A percentile compares a stretch with the other conserved stretches of the same genome.
Evolutionary conservation across 2,113 vertebrate genomes (phyloP).

Genomic region (Turnix velox): DNA sequence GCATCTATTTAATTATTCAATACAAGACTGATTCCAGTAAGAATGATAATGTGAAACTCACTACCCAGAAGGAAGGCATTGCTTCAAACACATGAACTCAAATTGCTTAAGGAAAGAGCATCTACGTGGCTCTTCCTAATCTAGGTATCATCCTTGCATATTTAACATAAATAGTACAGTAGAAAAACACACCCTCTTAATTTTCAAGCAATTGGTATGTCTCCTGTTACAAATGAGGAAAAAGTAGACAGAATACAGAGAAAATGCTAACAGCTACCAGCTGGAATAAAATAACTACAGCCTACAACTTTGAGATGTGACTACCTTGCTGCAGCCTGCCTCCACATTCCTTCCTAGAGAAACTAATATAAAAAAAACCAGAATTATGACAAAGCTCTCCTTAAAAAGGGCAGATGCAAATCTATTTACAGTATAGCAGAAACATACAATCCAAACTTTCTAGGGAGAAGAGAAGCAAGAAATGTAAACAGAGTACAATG

Average conservation of each 20-base stretch:
- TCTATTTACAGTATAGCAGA: not conserved
- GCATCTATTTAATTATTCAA: not conserved
- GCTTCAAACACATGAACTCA: not conserved
- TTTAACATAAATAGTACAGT: not conserved
- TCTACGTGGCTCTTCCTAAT: not conserved
- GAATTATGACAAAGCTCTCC: not conserved
- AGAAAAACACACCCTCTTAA: not conserved
- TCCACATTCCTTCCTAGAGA: not conserved
- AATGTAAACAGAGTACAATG: not conserved
- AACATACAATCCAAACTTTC: not conserved
- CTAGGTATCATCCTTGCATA: not conserved
- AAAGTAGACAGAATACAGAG: not conserved
- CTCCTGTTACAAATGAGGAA: not conserved
- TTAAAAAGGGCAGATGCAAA: not conserved
- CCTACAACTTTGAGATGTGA: accelerated
- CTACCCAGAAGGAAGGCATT: not conserved
- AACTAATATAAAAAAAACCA: not conserved
- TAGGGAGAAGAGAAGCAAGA: not conserved
- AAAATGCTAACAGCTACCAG: not conserved
- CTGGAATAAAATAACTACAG: not conserved
- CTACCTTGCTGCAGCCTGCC: not conserved
- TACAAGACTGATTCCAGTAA: not conserved
- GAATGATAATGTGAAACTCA: not conserved
- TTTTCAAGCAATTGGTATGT: no score
- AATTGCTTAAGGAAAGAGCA: not conserved